phyloP scores from a whole-genome alignment of 2,888 invertebrate genomes.

The Pseudoips prasinana region DNA sequence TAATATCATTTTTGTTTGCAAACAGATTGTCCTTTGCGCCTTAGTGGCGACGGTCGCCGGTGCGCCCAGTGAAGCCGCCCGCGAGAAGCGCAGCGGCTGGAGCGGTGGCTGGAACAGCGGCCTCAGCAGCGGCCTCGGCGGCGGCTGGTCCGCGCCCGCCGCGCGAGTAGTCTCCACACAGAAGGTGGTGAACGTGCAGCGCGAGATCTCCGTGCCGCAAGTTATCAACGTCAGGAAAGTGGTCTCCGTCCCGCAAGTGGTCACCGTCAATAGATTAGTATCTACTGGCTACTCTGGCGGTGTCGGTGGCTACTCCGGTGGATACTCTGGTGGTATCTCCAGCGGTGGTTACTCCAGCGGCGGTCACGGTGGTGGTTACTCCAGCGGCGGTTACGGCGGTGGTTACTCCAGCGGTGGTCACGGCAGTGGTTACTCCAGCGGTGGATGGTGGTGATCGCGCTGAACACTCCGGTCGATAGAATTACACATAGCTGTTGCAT shows the following conservation, averaged over 20 bases:
- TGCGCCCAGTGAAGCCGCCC: neutral
- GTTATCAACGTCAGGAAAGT: constrained; percentile 29
- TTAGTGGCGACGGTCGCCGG: constrained; percentile 8
- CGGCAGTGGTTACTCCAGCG: no score
- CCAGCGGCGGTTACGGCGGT: constrained; percentile 7
- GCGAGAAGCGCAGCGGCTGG: constrained; percentile 6
- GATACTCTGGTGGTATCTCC: no score
- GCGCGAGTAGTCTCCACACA: constrained; percentile 13
- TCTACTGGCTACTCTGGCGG: constrained; percentile 7
- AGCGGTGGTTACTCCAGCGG: constrained; percentile 3
- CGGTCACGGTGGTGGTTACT: constrained; percentile 3
- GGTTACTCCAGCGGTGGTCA: constrained; percentile 14
- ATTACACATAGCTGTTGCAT: no score
- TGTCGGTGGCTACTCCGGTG: constrained; percentile 6
- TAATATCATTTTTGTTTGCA: neutral
- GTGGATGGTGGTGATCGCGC: no score
- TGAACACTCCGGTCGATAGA: constrained; percentile 2
- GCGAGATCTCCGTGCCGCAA: constrained; percentile 27
- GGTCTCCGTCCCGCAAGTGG: constrained; percentile 24
- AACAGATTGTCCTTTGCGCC: constrained; percentile 7
- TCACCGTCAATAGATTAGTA: constrained; percentile 23
- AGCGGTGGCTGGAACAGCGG: constrained; percentile 4
- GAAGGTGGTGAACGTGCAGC: constrained; percentile 31
- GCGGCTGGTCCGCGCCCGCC: constrained; percentile 1
- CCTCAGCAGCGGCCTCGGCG: constrained; percentile 1